phyloP scores from a whole-genome alignment of 2,797 vertebrate species.

The Cichlasoma orientale region DNA sequence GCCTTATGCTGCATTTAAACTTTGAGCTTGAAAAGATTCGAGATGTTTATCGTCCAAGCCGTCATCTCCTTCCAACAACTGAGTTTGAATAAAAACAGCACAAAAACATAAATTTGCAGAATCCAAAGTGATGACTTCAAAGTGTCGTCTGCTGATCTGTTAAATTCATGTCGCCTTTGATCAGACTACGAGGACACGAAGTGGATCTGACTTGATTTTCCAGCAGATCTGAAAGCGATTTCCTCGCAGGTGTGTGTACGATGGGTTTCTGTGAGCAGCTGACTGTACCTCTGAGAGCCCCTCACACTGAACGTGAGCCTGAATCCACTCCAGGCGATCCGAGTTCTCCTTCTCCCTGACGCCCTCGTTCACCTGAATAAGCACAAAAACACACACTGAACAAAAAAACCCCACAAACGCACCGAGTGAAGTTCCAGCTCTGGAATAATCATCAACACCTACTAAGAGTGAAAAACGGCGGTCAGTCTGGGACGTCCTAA shows the following conservation, averaged over 20 bases:
- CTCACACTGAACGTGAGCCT: conserved; percentile 96
- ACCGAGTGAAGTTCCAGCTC: accelerated
- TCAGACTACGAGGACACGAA: neutral
- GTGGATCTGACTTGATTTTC: too few species aligned
- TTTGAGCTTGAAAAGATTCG: accelerated
- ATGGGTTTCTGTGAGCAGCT: too few species aligned
- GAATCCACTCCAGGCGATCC: conserved; percentile 97
- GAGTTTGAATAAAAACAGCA: neutral
- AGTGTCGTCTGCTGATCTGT: neutral
- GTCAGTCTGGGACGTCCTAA: accelerated
- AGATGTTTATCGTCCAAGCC: neutral
- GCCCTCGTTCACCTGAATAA: conserved; percentile 91
- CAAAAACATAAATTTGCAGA: too few species aligned
- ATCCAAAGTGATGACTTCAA: too few species aligned
- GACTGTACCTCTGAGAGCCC: conserved; percentile 92
- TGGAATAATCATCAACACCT: neutral
- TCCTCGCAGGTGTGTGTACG: neutral
- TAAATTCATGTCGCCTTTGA: accelerated
- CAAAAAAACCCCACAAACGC: neutral
- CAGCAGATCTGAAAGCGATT: neutral
- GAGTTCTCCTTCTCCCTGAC: conserved; percentile 99
- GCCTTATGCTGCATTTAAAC: accelerated
- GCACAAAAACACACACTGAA: neutral
- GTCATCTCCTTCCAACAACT: neutral
- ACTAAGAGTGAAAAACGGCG: too few species aligned